phyloP scores from a whole-genome alignment of 2,113 vertebrate species.

The Cyprinodon variegatus region DNA sequence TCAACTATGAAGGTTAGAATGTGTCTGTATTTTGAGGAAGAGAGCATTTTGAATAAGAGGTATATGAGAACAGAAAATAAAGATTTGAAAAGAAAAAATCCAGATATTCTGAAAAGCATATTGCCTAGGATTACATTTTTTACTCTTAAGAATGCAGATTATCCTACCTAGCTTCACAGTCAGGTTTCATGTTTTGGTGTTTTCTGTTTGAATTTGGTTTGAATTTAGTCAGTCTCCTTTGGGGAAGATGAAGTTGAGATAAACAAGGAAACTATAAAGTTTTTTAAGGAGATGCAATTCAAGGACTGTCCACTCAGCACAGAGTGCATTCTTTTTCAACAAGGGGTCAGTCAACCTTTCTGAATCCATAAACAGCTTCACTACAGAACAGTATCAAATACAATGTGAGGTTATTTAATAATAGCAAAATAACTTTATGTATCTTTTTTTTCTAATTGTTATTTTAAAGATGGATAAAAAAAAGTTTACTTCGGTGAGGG shows the following conservation, averaged over 20 bases:
- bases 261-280: not conserved
- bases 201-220: not conserved
- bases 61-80: not conserved
- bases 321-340: slow-evolving; percentile 37
- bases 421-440: not conserved
- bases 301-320: slow-evolving; percentile 14
- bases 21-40: not conserved
- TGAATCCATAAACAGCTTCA: not conserved
- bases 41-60: no score
- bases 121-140: not conserved
- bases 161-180: not conserved
- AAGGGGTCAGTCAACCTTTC: slow-evolving; percentile 24
- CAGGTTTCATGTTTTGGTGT: not conserved
- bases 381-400: not conserved
- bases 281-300: slow-evolving; percentile 9
- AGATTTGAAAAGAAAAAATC: not conserved
- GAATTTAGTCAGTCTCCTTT: not conserved
- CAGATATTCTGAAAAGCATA: not conserved
- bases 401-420: not conserved
- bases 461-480: not conserved
- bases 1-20: slow-evolving; percentile 77
- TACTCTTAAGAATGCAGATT: not conserved
- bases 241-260: not conserved
- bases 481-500: not conserved
- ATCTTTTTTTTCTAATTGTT: not conserved